Conservation (phyloP, 2,113 vertebrate species). For the Lampris megalopsis region DNA sequence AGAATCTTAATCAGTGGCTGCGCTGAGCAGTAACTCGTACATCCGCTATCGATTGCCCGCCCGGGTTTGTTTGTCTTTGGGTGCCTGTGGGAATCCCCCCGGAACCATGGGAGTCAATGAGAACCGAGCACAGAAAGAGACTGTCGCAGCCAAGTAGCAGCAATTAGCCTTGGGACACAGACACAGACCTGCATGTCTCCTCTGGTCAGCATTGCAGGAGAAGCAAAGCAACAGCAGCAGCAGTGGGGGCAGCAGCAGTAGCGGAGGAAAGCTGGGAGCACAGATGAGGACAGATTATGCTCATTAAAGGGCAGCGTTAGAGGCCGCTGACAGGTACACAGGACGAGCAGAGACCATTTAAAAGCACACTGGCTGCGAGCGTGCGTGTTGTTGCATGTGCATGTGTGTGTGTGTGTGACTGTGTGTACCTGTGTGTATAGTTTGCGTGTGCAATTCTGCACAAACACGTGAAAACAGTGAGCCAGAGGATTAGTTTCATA, state of each 20-base stretch:
- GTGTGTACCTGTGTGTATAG: neutral
- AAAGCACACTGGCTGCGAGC: constrained; percentile 48
- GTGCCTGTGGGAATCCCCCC: constrained; percentile 66
- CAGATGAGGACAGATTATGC: constrained; percentile 40
- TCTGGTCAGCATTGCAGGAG: constrained; percentile 60
- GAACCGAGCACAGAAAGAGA: constrained; percentile 67
- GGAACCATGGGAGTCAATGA: constrained; percentile 73
- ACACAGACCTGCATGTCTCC: constrained; percentile 54
- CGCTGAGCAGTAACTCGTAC: constrained; percentile 65
- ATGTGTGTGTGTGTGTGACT: constrained; percentile 21
- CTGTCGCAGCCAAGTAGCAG: constrained; percentile 65
- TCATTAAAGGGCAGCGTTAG: constrained; percentile 64
- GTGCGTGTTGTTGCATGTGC: neutral
- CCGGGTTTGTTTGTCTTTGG: constrained; percentile 79
- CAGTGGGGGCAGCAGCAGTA: neutral
- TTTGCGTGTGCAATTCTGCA: neutral
- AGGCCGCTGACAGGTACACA: constrained; percentile 51
- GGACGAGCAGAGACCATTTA: constrained; percentile 43
- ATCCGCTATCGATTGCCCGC: constrained; percentile 77
- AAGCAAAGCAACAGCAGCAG: constrained; percentile 49
- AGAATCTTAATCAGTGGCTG: constrained; percentile 75
- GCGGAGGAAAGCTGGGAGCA: constrained; percentile 15
- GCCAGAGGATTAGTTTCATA: constrained; percentile 30
- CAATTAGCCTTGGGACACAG: constrained; percentile 75
- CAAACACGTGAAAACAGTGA: constrained; percentile 10